Base-by-base conservation (phyloP, 35 echinoderm and acorn worm species). In the Stichopus chloronotus region DNA sequence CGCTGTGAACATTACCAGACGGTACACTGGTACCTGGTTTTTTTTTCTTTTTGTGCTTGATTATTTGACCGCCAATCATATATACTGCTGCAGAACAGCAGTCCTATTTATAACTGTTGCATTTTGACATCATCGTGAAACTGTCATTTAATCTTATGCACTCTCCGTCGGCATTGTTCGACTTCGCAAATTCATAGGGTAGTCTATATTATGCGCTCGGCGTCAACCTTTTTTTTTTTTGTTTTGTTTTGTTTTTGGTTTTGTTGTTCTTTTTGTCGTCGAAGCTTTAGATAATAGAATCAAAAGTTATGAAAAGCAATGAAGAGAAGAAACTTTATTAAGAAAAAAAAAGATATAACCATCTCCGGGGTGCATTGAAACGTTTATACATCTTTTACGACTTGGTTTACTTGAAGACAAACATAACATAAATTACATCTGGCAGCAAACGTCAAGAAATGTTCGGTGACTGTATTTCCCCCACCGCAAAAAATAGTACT, bases 391-490 rank as follows among this genome's bases (percentile, higher is more conserved):
- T 74, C 17, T 74, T 74, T 74, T 74, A 74, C 69, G 69, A 74
- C 19, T 14, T 74, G 6, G 69, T 14, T 74, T 74, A 74, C 82
- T 23, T 85, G 20, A 21, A 59, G 82, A 85, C 82, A 85, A 85
- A 85, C 82, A 85, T 85, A 58, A 55, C 82, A 58, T 85, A 85
- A 85, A 85, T 85, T 85, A 85, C 55, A 58, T 58, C 21, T 85
- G 82, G 17, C 82, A 85, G 14, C 55, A 58, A 85, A 85, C 82
- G 52, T 74, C 69, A 74, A n/a, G 69, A 74, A 74, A 74, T 74
- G 17, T 74, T 74, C 22, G n/a, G 69, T 20, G 69, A 74, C 69
- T 74, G 19, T 7, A 21, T 74, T 19, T 7, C 69, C 69, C 19
- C 69, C 69, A 74, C 20, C 17, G 7, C 69, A 74, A 74, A 14